Base-by-base conservation (phyloP, 1,140 invertebrate genomes). In the Papilio glaucus region DNA sequence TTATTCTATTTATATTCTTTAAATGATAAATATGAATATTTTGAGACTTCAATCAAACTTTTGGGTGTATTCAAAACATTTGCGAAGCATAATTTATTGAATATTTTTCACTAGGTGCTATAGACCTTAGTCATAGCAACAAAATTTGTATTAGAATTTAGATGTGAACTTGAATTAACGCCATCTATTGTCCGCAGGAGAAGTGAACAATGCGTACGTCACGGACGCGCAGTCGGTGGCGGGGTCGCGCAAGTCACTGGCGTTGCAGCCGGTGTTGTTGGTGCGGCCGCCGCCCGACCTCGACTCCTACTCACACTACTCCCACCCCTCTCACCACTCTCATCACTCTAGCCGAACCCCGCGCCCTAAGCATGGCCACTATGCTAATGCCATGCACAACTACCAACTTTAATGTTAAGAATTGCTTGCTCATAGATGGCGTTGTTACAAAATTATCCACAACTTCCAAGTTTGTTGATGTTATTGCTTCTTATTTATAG, bases 181-280 rank as follows among this genome's bases (percentile, higher is more conserved):
- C 49, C 49, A 57, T 57, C 49, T 71, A 68, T 63, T 53, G 4
- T 77, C 94, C 94, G 49, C 87, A 98, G 97, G 97, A 75, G 97
- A 98, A 94, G 96, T 98, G 67, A 98, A 98, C 90, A 96, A 96
- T 76, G 97, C 95, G 3, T 98, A 97, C 85, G 95, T 98, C 62
- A 95, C 94, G 1, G 97, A 98, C 88, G 96, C 95, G 4, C 96
- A 96, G 71, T 97, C 97, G 53, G 94, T 97, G 18, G 95, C 96
- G 6, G 97, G 97, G 0, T 98, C 97, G 0, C 92, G 97, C 67
- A 98, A 98, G 87, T 98, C 97, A 0, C 91, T 98, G 12, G 97
- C 97, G 72, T 92, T 98, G 15, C 97, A 98, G 91, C 97, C 97
- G 5, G 97, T 98, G 0, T 91, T 98, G 60, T 85, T 97, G 77